These are phyloP conservation scores for Caenorhabditis sulstoni DNA, from an alignment of 2,888 invertebrate genomes.

Conservation along the genomic window DNA sequence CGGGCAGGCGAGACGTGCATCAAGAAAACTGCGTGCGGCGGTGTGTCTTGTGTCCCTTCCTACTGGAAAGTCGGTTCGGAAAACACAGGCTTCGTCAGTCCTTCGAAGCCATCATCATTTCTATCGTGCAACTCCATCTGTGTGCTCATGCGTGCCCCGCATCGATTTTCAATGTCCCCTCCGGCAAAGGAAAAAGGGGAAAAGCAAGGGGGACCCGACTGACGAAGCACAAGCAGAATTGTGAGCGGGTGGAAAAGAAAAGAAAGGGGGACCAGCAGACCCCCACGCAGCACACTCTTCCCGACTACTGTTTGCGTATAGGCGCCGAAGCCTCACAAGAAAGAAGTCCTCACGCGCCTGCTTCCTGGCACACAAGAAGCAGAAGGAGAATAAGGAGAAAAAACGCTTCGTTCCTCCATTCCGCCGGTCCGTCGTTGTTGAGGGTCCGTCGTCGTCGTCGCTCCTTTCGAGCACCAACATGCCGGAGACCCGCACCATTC, in stretches of 20 bases:
- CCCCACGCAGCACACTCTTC: constrained; percentile 27
- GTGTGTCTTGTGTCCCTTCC: constrained; percentile 48
- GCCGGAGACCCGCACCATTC: constrained; percentile 41
- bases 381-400: neutral
- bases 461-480: constrained; percentile 47
- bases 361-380: constrained; percentile 33
- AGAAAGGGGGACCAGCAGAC: constrained; percentile 27
- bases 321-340: constrained; percentile 14
- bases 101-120: constrained; percentile 44
- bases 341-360: constrained; percentile 33
- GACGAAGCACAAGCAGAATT: constrained; percentile 53
- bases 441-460: constrained; percentile 15
- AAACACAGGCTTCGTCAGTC: constrained; percentile 42
- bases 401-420: constrained; percentile 41
- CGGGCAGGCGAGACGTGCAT: constrained; percentile 19
- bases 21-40: constrained; percentile 45
- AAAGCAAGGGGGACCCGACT: constrained; percentile 45
- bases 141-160: constrained; percentile 54
- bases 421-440: constrained; percentile 36
- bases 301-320: constrained; percentile 55
- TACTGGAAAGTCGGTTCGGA: constrained; percentile 41
- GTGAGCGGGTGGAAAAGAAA: constrained; percentile 40
- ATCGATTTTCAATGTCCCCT: constrained; percentile 62
- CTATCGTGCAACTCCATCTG: constrained; percentile 59
- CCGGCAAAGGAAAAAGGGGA: constrained; percentile 34